A percentile compares a stretch with the other conserved stretches of the same genome.
These are phyloP conservation scores for Drosophila nigromelanica DNA, from an alignment of 1,140 invertebrate species.

Conservation along the genomic window DNA sequence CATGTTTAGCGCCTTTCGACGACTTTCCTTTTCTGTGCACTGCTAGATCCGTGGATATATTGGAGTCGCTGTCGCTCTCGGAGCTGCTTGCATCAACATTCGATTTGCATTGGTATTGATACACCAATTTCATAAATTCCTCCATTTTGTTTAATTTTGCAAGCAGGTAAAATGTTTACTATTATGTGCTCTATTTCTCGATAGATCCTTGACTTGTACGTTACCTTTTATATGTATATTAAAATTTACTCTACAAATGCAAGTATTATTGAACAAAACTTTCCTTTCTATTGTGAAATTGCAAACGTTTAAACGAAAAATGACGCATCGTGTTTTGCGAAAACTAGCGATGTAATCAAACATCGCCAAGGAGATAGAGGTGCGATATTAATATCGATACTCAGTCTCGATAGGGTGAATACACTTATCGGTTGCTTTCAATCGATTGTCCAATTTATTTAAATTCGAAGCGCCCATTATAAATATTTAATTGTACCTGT, in stretches of 20 bases:
- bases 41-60: conserved; percentile 19
- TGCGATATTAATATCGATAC: neutral
- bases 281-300: conserved; percentile 35
- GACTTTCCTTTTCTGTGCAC: neutral
- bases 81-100: conserved; percentile 46
- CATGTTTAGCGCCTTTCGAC: neutral
- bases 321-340: conserved; percentile 16
- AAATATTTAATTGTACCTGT: conserved; percentile 8
- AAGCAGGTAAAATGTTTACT: conserved; percentile 65
- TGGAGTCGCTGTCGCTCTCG: conserved; percentile 41
- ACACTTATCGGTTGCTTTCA: neutral
- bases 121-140: conserved; percentile 51
- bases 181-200: conserved; percentile 52
- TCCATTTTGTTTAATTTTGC: conserved; percentile 54
- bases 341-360: conserved; percentile 4
- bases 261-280: neutral
- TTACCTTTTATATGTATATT: conserved; percentile 48
- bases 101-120: conserved; percentile 47
- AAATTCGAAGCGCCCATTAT: neutral
- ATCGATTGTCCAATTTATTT: neutral
- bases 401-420: neutral
- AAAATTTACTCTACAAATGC: conserved; percentile 2
- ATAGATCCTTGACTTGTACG: conserved; percentile 50
- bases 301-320: conserved; percentile 35
- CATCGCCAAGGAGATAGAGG: neutral